These are phyloP conservation scores for Cephus cinctus DNA, from an alignment of 1,140 invertebrate species.

Conservation along the genomic window DNA sequence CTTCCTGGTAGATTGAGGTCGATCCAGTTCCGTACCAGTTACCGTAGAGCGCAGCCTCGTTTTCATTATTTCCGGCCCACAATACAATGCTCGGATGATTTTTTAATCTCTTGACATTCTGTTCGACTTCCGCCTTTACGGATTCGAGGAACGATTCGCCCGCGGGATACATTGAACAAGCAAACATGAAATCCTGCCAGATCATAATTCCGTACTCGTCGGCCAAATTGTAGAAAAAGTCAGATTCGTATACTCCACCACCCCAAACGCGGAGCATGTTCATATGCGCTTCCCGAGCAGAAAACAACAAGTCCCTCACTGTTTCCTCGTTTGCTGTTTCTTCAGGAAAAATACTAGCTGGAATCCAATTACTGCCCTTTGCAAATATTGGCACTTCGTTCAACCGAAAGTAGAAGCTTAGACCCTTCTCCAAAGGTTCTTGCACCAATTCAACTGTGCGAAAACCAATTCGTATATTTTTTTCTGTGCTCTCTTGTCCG, in stretches of 20 bases:
- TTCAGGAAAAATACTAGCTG: conserved; percentile 85
- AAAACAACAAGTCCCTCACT: conserved; percentile 64
- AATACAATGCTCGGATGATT: conserved; percentile 87
- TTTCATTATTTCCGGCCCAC: conserved; percentile 97
- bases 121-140: conserved; percentile 76
- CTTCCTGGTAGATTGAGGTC: conserved; percentile 65
- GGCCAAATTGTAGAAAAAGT: conserved; percentile 86
- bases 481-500: conserved; percentile 35
- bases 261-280: conserved; percentile 97
- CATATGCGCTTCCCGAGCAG: conserved; percentile 80
- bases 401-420: conserved; percentile 86
- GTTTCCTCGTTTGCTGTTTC: conserved; percentile 55
- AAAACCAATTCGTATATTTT: conserved; percentile 71
- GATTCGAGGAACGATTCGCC: conserved; percentile 69
- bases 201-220: conserved; percentile 81
- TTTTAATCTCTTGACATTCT: conserved; percentile 83
- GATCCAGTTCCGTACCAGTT: conserved; percentile 78
- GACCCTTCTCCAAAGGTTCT: conserved; percentile 65
- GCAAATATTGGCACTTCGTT: conserved; percentile 90
- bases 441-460: conserved; percentile 81
- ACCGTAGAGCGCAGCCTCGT: conserved; percentile 83
- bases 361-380: conserved; percentile 97
- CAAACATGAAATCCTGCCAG: conserved; percentile 98
- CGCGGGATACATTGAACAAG: conserved; percentile 92
- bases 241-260: conserved; percentile 92